Percentiles rank a stretch among this genome's conserved stretches.
Conservation (phyloP, 2,888 invertebrate genomes). For the Caenorhabditis sp. region DNA sequence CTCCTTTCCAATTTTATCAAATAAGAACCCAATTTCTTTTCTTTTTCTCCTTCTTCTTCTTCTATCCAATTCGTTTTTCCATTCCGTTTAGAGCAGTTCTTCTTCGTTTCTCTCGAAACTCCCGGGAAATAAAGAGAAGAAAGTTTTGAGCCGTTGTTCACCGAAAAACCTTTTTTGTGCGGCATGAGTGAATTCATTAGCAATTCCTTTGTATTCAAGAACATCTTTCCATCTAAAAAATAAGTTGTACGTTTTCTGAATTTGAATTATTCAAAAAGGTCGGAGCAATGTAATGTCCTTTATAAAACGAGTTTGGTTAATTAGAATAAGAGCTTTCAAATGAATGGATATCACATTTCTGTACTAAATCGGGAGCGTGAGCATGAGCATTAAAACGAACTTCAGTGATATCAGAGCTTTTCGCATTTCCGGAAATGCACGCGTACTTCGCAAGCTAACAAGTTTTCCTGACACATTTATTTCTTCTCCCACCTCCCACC, state of each 20-base stretch:
- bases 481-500: no score
- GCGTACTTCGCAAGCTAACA: no score
- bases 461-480: no score
- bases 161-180: not conserved
- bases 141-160: no score
- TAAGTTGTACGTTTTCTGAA: not conserved
- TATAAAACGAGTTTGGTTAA: slow-evolving; percentile 1
- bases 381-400: no score
- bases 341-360: slow-evolving; percentile 13
- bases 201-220: slow-evolving; percentile 17
- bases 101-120: slow-evolving; percentile 1
- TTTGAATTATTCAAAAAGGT: not conserved
- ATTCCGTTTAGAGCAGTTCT: slow-evolving; percentile 18
- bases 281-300: no score
- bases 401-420: no score
- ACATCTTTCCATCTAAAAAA: not conserved
- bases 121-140: no score
- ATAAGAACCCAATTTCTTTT: slow-evolving; percentile 10
- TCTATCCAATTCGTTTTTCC: slow-evolving; percentile 14
- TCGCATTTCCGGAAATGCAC: not conserved
- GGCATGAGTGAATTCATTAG: slow-evolving; percentile 21
- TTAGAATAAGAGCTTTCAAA: slow-evolving; percentile 9
- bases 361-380: not conserved
- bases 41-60: not conserved
- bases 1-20: not conserved